phyloP scores from a whole-genome alignment of 2,888 invertebrate species.

The Sesia bembeciformis region DNA sequence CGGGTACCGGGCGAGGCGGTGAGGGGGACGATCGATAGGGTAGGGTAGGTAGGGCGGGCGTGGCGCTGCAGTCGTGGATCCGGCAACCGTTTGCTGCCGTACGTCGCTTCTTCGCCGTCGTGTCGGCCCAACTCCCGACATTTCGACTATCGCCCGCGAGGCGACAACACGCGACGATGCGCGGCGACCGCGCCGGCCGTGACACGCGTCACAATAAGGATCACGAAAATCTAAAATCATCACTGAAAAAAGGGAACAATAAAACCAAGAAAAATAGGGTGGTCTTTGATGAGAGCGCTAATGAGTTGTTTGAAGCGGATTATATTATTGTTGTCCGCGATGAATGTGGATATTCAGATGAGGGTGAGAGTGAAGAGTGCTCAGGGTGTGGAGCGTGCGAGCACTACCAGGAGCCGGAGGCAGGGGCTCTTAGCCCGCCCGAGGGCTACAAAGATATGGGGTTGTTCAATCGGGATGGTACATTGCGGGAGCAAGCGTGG shows the following conservation, averaged over 20 bases:
- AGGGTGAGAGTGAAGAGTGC: conserved; percentile 84
- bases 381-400: conserved; percentile 71
- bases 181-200: conserved; percentile 65
- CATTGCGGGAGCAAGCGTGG: conserved; percentile 73
- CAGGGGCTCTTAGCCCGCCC: conserved; percentile 91
- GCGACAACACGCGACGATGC: conserved; percentile 54
- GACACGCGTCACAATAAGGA: conserved; percentile 76
- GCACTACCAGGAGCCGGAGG: conserved; percentile 81
- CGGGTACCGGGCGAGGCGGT: conserved; percentile 15
- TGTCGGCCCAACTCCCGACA: conserved; percentile 21
- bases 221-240: conserved; percentile 78
- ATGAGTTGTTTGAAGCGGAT: conserved; percentile 94
- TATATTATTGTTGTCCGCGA: conserved; percentile 93
- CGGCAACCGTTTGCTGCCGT: background rate
- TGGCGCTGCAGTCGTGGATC: conserved; percentile 50
- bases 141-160: conserved; percentile 44
- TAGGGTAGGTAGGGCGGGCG: conserved; percentile 34
- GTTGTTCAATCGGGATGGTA: conserved; percentile 72
- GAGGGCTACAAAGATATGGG: conserved; percentile 94
- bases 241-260: conserved; percentile 81
- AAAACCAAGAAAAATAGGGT: conserved; percentile 85
- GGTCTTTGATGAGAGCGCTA: conserved; percentile 90
- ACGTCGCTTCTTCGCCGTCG: conserved; percentile 8
- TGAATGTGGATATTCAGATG: conserved; percentile 87
- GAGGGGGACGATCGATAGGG: conserved; percentile 37